Base-by-base conservation (phyloP, 2,888 invertebrate genomes). In the Osedax frankpressi region DNA sequence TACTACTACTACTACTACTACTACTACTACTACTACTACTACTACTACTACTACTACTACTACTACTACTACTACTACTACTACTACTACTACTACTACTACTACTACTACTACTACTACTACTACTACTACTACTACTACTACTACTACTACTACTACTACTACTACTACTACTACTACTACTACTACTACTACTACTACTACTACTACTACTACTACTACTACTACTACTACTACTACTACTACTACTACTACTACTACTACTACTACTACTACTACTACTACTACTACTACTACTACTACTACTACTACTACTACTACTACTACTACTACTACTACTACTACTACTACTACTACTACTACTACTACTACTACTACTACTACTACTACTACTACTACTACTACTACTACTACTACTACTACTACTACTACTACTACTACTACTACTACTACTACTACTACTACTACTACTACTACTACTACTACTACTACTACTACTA, bases 231-330 rank as follows among this genome's bases (percentile, higher is more conserved):
- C 73, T 70, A 75, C 65, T 75, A 75, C 73, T 44, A 75, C 63
- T 75, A 75, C 73, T 70, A 75, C 73, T 70, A 75, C 73, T 70
- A 75, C 73, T 70, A 75, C 73, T 70, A 75, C 74, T 62, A 75
- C 74, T 63, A 74, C 60, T 29, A 75, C 70, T 30, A 74, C 73
- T 69, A 71, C 70, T 6, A 71, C 63, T 70, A 74, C 73, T 24
- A 75, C 73, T 75, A 74, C 73, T 28, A 75, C 68, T 59, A 30
- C 6, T 71, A 65, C 25, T 29, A 30, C 19, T 28, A 71, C 24
- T 29, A 30, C 2, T n/a, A 3, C 29, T 29, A 28, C 24, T 27
- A 71, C 25, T 3, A 30, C 3, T n/a, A 28, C 29, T 2, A 30
- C 3, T 1, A 2, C 1, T 3, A 30, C 29, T 3, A 30, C n/a